Evolutionary conservation across 2,888 invertebrate genomes (phyloP), one percentile per base, ranked within the genome.

Genomic region (Gastrophysa polygoni): DNA sequence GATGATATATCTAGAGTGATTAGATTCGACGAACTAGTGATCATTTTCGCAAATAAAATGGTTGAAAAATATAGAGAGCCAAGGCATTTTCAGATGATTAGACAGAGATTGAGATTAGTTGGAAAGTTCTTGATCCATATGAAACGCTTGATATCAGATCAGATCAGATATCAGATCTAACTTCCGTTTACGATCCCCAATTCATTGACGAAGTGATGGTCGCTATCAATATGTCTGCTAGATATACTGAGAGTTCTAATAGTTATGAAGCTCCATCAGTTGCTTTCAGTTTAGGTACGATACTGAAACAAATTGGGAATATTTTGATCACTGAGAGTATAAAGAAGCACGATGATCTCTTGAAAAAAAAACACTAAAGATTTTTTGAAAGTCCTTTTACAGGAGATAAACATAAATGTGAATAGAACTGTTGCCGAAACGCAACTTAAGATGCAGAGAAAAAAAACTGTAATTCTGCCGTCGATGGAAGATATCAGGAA

Each of bases 181-280:
- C 69, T 14, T 69, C 68, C 3, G 58, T 69, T 16, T 71, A 51
- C 32, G 63, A 69, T 46, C 69, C 69, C 1, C 64, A 68, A 43
- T 63, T 56, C 48, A 61, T 59, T 32, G 61, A 72, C 34, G 48
- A 48, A 11, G 49, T 43, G 1, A 52, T 67, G 16, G 20, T 34
- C 24, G 63, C 68, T 10, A 63, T 68, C 6, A 68, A 70, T 43
- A 50, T 58, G 11, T 52, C 55, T 17, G 67, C 69, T 17, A 52
- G 59, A n/a, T 63, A 61, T 28, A 48, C 66, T 20, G 10, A 8
- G 3, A 24, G 8, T 1, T 60, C 61, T 10, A 59, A 60, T 2
- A 24, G 34, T 2, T 70, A 61, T 59, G 38, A 54, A 51, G 56
- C 65, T n/a, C 71, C 71, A 7, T 58, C 65, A 32, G 61, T 63